phyloP scores from a whole-genome alignment of 2,888 invertebrate genomes.

The Melangyna quadrimaculata region DNA sequence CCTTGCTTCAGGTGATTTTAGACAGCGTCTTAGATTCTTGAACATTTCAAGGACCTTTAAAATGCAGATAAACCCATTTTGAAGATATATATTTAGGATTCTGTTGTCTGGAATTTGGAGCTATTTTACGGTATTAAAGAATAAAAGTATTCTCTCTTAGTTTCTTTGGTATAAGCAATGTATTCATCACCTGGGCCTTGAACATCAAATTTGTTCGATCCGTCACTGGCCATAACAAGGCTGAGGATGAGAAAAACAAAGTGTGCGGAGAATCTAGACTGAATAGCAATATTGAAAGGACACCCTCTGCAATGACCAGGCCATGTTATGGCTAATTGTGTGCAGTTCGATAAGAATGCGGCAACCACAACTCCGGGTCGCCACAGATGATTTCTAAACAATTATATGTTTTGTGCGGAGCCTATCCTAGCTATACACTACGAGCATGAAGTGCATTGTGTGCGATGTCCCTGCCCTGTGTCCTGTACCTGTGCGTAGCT shows the following conservation, averaged over 20 bases:
- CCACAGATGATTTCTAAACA: constrained; percentile 64
- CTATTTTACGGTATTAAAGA: too few relatives aligned
- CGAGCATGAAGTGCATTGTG: background rate
- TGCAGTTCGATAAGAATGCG: constrained; percentile 65
- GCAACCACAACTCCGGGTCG: constrained; percentile 49
- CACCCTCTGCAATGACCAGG: constrained; percentile 49
- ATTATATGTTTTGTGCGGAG: constrained; percentile 49
- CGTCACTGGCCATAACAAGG: background rate
- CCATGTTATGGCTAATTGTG: constrained; percentile 48
- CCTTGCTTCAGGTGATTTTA: too few relatives aligned
- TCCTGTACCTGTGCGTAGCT: background rate
- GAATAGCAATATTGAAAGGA: constrained; percentile 3
- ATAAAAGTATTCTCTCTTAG: too few relatives aligned
- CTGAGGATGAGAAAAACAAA: background rate
- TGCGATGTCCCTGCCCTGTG: background rate
- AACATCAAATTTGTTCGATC: background rate
- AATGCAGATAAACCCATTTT: too few relatives aligned
- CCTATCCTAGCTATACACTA: too few relatives aligned
- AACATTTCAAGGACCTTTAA: too few relatives aligned
- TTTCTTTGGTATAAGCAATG: too few relatives aligned
- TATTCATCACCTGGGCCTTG: background rate
- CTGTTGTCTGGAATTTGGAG: too few relatives aligned
- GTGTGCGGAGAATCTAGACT: background rate
- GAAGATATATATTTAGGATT: too few relatives aligned
- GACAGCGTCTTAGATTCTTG: too few relatives aligned